Evolutionary conservation across 2,797 vertebrate genomes (phyloP), one percentile per base, ranked within the genome.

Genomic region (Coccyzus lansbergi): DNA sequence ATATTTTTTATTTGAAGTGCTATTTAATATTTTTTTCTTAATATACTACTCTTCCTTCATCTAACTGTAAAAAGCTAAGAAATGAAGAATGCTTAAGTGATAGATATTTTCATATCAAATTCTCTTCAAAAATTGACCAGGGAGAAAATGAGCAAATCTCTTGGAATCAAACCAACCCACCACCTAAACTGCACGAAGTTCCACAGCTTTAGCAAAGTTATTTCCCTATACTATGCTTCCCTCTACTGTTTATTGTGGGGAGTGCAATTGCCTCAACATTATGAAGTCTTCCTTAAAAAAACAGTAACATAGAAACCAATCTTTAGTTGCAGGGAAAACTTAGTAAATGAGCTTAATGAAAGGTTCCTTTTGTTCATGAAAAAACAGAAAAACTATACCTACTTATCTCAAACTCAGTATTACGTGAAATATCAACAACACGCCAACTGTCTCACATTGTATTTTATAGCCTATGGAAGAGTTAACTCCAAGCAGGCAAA

Each of bases 211-310:
- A 53, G 26, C 18, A 16, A 65, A 72, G 20, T 4, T 8, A 18
- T 34, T 26, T 12, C 12, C 4, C 58, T 26, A 56, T 82, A 59
- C 56, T 2, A 5, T 72, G 74, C 76, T 63, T 76, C 95, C 93
- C 96, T 92, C 95, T 95, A 56, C 59, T 38, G 95, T 76, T 83
- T 31, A 31, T 19, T 7, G 0, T 5, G 29, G 26, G 63, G 76
- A 91, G 19, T 33, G 40, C 83, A 83, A n/a, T 9, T 62, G 65
- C 12, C 9, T 19, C 25, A 14, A 64, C 13, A 40, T 40, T 46
- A 20, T 10, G 8, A 78, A 44, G 5, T 18, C 25, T 44, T 52
- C 52, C 38, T 75, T 36, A 21, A 11, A 59, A 85, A 58, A 56
- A 56, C 12, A 6, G 4, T 18, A 15, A 38, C 8, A 17, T 4